Base-by-base conservation (phyloP, 1,140 invertebrate genomes). In the Globodera ellingtonae region DNA sequence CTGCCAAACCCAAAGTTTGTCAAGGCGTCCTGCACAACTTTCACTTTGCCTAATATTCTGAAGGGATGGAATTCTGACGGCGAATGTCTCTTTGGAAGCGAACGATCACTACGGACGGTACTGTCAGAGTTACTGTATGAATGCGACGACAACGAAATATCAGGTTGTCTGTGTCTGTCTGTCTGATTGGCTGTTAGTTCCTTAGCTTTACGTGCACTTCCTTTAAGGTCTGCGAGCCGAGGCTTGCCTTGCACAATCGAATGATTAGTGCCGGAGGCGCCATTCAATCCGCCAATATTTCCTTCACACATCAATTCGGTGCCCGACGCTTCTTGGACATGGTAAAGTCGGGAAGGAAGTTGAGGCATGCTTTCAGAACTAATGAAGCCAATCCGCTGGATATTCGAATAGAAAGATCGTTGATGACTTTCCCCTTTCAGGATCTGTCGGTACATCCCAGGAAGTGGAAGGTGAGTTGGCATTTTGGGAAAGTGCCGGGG, bases 121-220 rank as follows among this genome's bases (percentile, higher is more conserved):
- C 75, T 88, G 87, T 79, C 87, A 88, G 66, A 84, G 83, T 56
- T 89, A 88, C 71, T 88, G 87, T 71, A 82, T 81, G n/a, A 88
- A 88, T 82, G 65, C 47, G 47, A 88, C 87, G 0, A 73, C 79
- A 48, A 85, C 83, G 35, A 84, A 78, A 75, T 88, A 88, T 81
- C 87, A 88, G 69, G 87, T 88, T 83, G 50, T 15, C 21, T 44
- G 18, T 67, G 50, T 18, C 50, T 44, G 50, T 18, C 50, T 44
- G 18, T 67, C 2, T 35, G 47, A 67, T 77, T 21, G 78, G 47
- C 21, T 18, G 46, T 46, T 13, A 6, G 24, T 4, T 18, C n/a
- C 50, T n/a, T 70, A 35, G 15, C 6, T 81, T 65, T 15, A 70
- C 62, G 18, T 66, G 46, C 5, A 8, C 72, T 72, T 73, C 21